Evolutionary conservation across 2,888 invertebrate species (phyloP).

Genomic region (Palloptera scutellata): DNA sequence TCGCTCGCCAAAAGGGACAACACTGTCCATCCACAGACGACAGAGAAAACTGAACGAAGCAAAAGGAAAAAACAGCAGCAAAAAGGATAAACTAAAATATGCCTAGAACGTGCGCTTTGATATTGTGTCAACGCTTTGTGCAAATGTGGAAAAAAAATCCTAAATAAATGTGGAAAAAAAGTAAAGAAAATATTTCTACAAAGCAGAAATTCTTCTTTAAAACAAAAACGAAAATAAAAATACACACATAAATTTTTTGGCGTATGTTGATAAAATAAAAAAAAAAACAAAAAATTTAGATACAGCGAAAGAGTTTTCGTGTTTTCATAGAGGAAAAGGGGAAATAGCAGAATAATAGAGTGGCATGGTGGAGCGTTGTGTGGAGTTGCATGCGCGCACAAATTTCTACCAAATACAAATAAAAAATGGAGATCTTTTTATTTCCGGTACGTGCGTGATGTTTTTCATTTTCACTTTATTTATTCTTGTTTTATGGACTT

Average conservation of each 20-base stretch:
- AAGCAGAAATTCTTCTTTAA: no score
- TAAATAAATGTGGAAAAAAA: no score
- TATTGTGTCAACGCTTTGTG: slow-evolving; percentile 20
- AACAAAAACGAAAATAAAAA: no score
- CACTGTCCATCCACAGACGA: not conserved
- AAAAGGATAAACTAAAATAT: slow-evolving; percentile 11
- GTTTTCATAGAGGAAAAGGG: no score
- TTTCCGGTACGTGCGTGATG: slow-evolving; percentile 28
- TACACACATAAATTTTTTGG: no score
- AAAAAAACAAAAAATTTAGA: no score
- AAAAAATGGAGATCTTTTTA: slow-evolving; percentile 28
- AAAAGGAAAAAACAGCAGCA: not conserved
- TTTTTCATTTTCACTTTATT: slow-evolving; percentile 21
- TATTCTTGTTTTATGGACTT: not conserved
- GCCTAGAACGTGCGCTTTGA: slow-evolving; percentile 14
- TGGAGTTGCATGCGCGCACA: slow-evolving; percentile 15
- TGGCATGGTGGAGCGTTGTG: not conserved
- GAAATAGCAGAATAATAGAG: not conserved
- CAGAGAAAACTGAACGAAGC: not conserved
- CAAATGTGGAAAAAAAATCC: no score
- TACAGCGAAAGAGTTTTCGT: no score
- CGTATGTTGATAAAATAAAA: no score
- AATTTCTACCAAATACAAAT: slow-evolving; percentile 25
- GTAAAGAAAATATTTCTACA: no score
- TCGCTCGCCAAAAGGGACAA: slow-evolving; percentile 17